Evolutionary conservation across 2,888 invertebrate genomes (phyloP), one percentile per base, ranked within the genome.

Genomic region (Cerastis leucographa): DNA sequence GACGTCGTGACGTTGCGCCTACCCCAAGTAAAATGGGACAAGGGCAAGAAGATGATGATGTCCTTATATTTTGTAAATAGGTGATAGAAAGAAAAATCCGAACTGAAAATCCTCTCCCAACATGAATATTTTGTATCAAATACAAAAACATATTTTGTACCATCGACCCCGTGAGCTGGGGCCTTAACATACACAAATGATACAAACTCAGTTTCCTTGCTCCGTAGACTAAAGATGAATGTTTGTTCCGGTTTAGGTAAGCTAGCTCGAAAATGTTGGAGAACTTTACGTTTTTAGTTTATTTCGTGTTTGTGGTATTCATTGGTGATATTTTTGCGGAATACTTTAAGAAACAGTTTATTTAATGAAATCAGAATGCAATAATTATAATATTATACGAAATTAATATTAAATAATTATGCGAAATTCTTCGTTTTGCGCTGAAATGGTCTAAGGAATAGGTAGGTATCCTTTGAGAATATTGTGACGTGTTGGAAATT

Each of bases 191-290:
- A 59, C 46, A 78, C 75, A 84, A 81, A 84, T 74, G 76, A 81
- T 76, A 56, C 71, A 78, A 73, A 46, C 42, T 83, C 44, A 14
- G 77, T 71, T 72, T 81, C 66, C 80, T 71, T 67, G 72, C 70
- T 65, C 35, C 59, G 62, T 62, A 59, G 54, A 59, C 67, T 54
- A 49, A 81, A 84, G 78, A 84, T 56, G 76, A 81, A 81, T 81
- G 76, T 81, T 69, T 68, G 42, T 68, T 59, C 68, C 42, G 62
- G 64, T 79, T 66, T 70, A 40, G 64, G 73, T 75, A 80, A 49
- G 49, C 19, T 40, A 49, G 22, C 25, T 72, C 64, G 49, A 68
- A 80, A 78, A 75, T 80, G 19, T 49, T 62, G 61, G 49, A 54
- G 22, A 80, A 67, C 54, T 71, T 66, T 70, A 46, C 14, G 4